These are phyloP conservation scores for Drosophila infuscata DNA, from an alignment of 2,888 invertebrate genomes.

Conservation along the genomic window DNA sequence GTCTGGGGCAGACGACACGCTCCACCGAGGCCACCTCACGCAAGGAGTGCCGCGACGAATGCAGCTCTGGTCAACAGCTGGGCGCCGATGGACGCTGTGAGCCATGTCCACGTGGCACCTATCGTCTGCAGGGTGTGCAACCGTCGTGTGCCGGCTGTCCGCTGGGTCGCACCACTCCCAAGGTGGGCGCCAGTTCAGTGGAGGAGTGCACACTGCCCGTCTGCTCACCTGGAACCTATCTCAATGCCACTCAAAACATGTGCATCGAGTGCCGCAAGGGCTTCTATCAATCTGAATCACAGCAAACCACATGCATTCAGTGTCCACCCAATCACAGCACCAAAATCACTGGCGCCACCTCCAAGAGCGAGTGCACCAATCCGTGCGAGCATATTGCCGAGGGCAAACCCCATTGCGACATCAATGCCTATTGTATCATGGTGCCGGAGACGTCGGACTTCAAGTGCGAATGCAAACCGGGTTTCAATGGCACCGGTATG, in stretches of 20 bases:
- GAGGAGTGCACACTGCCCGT: constrained; percentile 97
- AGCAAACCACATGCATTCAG: constrained; percentile 93
- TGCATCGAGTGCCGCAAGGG: constrained; percentile 96
- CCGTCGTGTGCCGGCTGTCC: constrained; percentile 96
- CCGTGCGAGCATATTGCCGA: constrained; percentile 92
- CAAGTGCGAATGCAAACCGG: constrained; percentile 96
- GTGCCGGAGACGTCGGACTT: constrained; percentile 93
- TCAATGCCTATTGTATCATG: constrained; percentile 94
- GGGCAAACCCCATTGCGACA: constrained; percentile 94
- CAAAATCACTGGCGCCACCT: constrained; percentile 91
- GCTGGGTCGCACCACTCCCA: constrained; percentile 94
- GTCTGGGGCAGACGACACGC: constrained; percentile 95
- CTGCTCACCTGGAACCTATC: constrained; percentile 92
- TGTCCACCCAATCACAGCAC: constrained; percentile 97
- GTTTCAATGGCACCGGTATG: constrained; percentile 95
- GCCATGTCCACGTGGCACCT: constrained; percentile 95
- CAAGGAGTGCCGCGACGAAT: constrained; percentile 96
- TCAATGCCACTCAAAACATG: constrained; percentile 93
- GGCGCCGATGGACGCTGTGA: constrained; percentile 96
- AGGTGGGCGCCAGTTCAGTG: constrained; percentile 92
- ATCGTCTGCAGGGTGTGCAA: constrained; percentile 93
- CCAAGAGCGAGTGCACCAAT: constrained; percentile 93
- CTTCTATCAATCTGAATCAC: constrained; percentile 94
- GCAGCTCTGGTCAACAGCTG: constrained; percentile 91
- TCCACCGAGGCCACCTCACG: constrained; percentile 94